These are phyloP conservation scores for Procambarus clarkii DNA, from an alignment of 1,140 invertebrate genomes.

Conservation along the genomic window DNA sequence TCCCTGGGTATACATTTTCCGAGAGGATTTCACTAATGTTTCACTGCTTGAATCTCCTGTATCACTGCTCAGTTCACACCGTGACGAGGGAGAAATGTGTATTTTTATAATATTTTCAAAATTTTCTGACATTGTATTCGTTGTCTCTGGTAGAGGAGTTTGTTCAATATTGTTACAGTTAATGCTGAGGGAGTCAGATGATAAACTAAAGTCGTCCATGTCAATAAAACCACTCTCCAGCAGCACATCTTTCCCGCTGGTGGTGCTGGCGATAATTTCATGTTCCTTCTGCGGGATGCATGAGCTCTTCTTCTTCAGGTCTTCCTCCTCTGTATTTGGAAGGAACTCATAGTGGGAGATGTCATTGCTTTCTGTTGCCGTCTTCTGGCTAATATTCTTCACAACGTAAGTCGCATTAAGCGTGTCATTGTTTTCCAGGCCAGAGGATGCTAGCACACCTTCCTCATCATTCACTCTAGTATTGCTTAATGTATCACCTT, in stretches of 20 bases:
- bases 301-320: background rate
- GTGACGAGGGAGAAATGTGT: background rate
- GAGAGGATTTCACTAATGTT: background rate
- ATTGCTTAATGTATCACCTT: background rate
- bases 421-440: background rate
- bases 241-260: constrained; percentile 33
- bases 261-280: constrained; percentile 16
- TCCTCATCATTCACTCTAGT: background rate
- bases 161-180: background rate
- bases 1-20: no score
- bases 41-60: background rate
- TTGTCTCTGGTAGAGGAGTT: background rate
- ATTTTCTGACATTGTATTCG: background rate
- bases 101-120: background rate
- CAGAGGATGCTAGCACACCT: background rate
- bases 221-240: constrained; percentile 47
- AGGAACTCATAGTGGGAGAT: background rate
- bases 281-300: background rate
- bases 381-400: constrained; percentile 10
- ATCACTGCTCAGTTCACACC: background rate
- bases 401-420: constrained; percentile 1
- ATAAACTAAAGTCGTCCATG: background rate
- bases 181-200: background rate
- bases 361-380: constrained; percentile 15
- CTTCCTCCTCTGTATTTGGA: background rate